Evolutionary conservation across 2,113 vertebrate genomes (phyloP).

Genomic region (Accipiter virgatus): DNA sequence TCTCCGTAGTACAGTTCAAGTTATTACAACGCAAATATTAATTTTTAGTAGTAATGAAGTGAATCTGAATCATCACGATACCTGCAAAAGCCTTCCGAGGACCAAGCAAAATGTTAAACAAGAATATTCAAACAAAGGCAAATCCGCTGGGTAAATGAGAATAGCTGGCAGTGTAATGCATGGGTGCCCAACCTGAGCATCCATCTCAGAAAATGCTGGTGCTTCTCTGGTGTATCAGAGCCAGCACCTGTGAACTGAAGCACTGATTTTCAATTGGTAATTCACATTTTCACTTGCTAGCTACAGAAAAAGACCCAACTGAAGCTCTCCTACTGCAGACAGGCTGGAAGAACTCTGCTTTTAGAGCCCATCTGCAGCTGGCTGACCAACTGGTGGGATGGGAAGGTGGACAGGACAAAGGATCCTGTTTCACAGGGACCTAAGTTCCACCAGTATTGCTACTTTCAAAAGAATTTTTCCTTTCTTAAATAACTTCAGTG

Average conservation of each 20-base stretch:
- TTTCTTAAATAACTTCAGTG: neutral
- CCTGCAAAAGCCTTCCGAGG: neutral
- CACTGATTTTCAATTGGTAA: neutral
- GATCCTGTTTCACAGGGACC: neutral
- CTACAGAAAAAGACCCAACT: neutral
- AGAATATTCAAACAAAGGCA: neutral
- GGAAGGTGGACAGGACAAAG: neutral
- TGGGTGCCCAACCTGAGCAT: neutral
- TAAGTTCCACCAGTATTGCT: neutral
- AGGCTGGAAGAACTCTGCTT: neutral
- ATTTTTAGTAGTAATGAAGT: neutral
- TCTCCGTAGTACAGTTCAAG: neutral
- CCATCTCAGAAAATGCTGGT: neutral
- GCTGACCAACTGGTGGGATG: neutral
- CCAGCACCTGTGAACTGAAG: neutral
- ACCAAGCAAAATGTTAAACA: slow-evolving; percentile 7
- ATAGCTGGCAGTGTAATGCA: neutral
- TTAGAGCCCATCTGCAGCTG: neutral
- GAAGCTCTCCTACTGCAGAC: neutral
- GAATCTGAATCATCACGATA: neutral
- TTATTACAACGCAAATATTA: neutral
- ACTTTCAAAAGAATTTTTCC: neutral
- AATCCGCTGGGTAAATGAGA: neutral
- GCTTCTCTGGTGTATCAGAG: neutral
- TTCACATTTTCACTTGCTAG: neutral